Base-by-base conservation (phyloP, 2,888 invertebrate genomes). In the Lordiphosa fenestrarum region DNA sequence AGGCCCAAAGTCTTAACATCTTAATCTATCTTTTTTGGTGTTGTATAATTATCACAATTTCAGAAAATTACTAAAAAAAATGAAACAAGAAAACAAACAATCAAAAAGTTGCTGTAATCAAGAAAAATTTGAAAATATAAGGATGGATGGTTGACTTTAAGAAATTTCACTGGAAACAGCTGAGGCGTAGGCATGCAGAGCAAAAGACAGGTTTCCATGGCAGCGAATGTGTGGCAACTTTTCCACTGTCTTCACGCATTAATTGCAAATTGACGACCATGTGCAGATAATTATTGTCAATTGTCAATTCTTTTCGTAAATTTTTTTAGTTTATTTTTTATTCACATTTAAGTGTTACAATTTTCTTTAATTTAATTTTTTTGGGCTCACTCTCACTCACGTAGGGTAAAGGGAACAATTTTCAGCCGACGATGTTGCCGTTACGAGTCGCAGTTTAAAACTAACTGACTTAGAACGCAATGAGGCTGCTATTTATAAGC, bases 401-500 rank as follows among this genome's bases (percentile, higher is more conserved):
- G 73, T 67, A 30, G 42, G 5, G 9, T 41, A 49, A 54, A 51
- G 9, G n/a, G 15, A 25, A 60, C 12, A 23, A 9, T 37, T 6
- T 33, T 33, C 35, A 30, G 49, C 42, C 61, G 60, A 58, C 69
- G 60, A 58, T 53, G 66, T 65, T 37, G 49, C 51, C 70, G 74
- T 44, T 68, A 65, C 60, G 66, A 69, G 71, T 73, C 74, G 56
- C 77, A 64, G 76, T 81, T 73, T 68, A 65, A 74, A 73, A 81
- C 62, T 80, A 83, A 86, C 86, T 71, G 82, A 23, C 60, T 46
- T 64, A 76, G 75, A 85, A 87, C 80, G 65, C 56, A 62, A 69
- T 35, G 30, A 40, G 53, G 69, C 77, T 68, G 72, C 63, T 86
- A 85, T 87, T 87, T 87, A 87, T 87, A 84, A 85, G 77, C 75